These are phyloP conservation scores for Leptinotarsa lineolata DNA, from an alignment of 1,140 invertebrate genomes.

Conservation along the genomic window DNA sequence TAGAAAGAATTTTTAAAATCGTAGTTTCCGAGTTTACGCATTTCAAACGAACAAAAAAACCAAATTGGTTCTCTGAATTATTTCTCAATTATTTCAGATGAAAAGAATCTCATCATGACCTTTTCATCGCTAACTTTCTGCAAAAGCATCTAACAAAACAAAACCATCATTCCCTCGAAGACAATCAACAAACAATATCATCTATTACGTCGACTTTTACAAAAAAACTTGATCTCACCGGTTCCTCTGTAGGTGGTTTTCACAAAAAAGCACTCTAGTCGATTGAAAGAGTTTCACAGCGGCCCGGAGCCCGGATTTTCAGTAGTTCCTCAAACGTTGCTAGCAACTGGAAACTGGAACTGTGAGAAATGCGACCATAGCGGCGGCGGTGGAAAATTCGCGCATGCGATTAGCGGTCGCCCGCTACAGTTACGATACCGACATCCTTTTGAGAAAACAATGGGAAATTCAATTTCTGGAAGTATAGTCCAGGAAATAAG, in stretches of 20 bases:
- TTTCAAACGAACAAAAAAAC: too few species aligned
- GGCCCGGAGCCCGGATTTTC: constrained; percentile 1
- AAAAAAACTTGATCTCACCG: neutral
- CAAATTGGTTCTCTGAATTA: too few species aligned
- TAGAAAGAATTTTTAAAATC: too few species aligned
- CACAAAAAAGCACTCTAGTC: constrained; percentile 9
- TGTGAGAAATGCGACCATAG: constrained; percentile 7
- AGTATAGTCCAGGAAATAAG: too few species aligned
- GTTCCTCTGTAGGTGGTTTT: constrained; percentile 8
- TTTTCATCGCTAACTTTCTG: too few species aligned
- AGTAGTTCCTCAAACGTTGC: neutral
- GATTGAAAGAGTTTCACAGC: neutral
- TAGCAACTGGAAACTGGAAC: constrained; percentile 9
- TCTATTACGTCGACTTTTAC: too few species aligned
- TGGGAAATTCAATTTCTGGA: constrained; percentile 11
- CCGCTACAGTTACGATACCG: constrained; percentile 3
- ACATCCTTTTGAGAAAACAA: constrained; percentile 12
- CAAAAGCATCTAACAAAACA: too few species aligned
- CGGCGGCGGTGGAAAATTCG: constrained; percentile 2
- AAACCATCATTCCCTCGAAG: too few species aligned
- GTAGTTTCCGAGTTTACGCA: too few species aligned
- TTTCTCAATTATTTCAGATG: too few species aligned
- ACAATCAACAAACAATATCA: too few species aligned
- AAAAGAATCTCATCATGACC: too few species aligned
- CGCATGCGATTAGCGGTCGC: neutral